Evolutionary conservation across 2,797 vertebrate genomes (phyloP).

Genomic region (Sphenopsis melanotis): DNA sequence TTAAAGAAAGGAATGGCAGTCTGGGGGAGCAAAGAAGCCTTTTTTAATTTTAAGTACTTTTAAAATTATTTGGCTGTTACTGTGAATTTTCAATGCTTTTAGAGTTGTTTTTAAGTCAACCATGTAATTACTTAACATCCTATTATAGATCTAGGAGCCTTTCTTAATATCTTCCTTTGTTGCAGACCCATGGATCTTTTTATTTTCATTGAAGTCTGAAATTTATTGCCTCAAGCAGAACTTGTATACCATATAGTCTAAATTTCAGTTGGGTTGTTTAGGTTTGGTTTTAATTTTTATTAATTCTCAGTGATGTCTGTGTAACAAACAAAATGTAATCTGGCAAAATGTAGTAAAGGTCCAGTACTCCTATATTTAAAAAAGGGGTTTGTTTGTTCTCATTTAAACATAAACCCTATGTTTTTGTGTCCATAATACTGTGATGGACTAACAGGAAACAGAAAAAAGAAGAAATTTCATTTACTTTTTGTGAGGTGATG

Average conservation of each 20-base stretch:
- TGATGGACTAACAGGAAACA: neutral
- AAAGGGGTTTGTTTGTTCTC: neutral
- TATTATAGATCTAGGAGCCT: neutral
- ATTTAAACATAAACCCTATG: neutral
- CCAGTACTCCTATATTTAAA: neutral
- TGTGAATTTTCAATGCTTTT: neutral
- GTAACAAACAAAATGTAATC: neutral
- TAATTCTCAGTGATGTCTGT: neutral
- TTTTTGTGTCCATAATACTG: neutral
- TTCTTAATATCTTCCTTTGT: neutral
- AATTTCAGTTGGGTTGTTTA: neutral
- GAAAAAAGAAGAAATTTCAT: neutral
- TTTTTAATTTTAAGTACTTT: neutral
- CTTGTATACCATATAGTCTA: neutral
- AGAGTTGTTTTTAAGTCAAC: neutral
- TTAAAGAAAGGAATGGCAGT: neutral
- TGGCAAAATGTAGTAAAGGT: neutral
- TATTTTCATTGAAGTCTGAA: neutral
- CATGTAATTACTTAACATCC: neutral
- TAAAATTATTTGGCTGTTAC: neutral
- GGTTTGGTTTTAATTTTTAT: neutral
- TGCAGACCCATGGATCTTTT: neutral
- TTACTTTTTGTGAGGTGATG: neutral
- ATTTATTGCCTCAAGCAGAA: neutral
- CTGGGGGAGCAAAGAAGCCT: neutral